Base-by-base conservation (phyloP, 2,888 invertebrate genomes). In the Megaustenia siamemsis region DNA sequence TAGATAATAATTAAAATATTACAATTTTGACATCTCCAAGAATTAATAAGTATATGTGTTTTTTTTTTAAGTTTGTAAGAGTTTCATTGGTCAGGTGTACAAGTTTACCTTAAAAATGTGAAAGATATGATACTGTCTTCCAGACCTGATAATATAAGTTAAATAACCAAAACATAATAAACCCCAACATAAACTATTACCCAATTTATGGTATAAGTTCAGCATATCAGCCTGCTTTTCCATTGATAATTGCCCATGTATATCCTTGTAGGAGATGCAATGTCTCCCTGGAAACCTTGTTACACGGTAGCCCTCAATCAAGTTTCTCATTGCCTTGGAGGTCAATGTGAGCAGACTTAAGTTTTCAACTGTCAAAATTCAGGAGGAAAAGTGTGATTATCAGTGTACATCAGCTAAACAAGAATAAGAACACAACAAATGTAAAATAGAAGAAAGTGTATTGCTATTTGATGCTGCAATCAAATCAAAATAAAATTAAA, bases 261-360 rank as follows among this genome's bases (percentile, higher is more conserved):
- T 84, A 76, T 89, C 82, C 21, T 89, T 86, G 66, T 89, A 85
- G 28, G 89, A 88, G n/a, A 90, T 76, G 56, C 90, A 75, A 45
- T 90, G 91, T 63, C 89, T 88, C 53, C 91, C 87, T 6, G 89
- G 86, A 45, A 90, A 90, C 35, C 88, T 88, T 0, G 92, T 88
- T n/a, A 90, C 90, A 82, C 91, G 89, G 88, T 91, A 93, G 12
- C 91, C 90, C 88, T 93, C 93, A 24, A 93, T 89, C 38, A 92
- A 73, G 87, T 93, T 93, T 73, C 93, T 89, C 90, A 93, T 90
- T 10, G 89, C 86, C 86, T 93, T 94, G n/a, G 94, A 93, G 75
- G 92, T 89, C 24, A 94, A 92, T 28, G 93, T 92, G 84, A 94
- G 84, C n/a, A 92, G 85, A 86, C 94, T 93, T 49, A 93, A 86